phyloP scores from a whole-genome alignment of 2,797 vertebrate genomes.

The Acanthurus lineatus region DNA sequence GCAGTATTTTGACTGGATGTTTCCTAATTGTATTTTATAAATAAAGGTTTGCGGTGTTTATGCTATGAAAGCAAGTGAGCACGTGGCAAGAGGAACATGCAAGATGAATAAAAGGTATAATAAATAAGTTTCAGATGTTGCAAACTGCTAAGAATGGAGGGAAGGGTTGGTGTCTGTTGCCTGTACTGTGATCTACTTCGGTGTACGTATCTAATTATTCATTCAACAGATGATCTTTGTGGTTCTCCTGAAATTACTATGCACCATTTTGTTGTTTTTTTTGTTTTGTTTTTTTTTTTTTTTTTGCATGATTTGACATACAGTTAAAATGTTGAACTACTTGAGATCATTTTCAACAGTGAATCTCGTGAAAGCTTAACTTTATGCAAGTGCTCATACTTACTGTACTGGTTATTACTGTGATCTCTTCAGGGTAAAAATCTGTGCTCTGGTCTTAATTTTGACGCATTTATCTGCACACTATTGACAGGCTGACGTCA shows the following conservation, averaged over 20 bases:
- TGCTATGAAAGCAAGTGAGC: constrained; percentile 55
- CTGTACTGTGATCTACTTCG: constrained; percentile 76
- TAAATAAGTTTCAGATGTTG: constrained; percentile 33
- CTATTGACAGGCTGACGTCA: constrained; percentile 25
- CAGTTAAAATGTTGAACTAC: constrained; percentile 56
- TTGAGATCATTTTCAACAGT: constrained; percentile 57
- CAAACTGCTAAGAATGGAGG: constrained; percentile 26
- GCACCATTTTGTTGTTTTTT: constrained; percentile 45
- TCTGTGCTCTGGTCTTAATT: constrained; percentile 54
- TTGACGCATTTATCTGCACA: constrained; percentile 53
- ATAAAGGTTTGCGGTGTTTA: constrained; percentile 55
- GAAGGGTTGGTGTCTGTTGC: constrained; percentile 53
- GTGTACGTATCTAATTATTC: constrained; percentile 60
- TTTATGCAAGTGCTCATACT: constrained; percentile 71
- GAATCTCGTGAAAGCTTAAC: constrained; percentile 54
- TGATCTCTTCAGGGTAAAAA: constrained; percentile 74
- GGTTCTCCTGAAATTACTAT: constrained; percentile 65
- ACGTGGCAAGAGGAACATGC: constrained; percentile 49
- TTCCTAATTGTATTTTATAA: constrained; percentile 47
- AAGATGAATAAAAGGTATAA: constrained; percentile 33
- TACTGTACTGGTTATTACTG: constrained; percentile 78
- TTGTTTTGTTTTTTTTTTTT: constrained; percentile 35
- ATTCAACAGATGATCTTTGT: constrained; percentile 42
- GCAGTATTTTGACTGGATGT: constrained; percentile 58
- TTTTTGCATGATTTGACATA: constrained; percentile 63